Conservation (phyloP, 2,797 vertebrate genomes). For the Tinamus major region DNA sequence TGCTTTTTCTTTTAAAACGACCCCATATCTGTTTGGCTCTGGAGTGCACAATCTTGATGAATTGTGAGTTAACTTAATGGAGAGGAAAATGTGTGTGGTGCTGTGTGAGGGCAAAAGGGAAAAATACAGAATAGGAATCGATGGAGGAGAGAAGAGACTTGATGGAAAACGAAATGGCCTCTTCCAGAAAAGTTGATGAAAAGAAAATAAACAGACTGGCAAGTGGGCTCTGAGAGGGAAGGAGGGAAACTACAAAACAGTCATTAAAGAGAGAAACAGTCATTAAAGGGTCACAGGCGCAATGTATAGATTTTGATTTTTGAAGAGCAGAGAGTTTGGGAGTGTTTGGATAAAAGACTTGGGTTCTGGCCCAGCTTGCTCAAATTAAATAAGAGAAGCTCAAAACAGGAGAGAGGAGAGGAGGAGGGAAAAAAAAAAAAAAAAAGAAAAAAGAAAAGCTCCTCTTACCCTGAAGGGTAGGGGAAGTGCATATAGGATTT, state of each 20-base stretch:
- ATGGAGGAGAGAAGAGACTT: slow-evolving; percentile 43
- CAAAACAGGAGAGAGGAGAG: background rate
- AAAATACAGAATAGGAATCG: slow-evolving; percentile 63
- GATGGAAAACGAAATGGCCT: slow-evolving; percentile 62
- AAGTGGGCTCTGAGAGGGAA: background rate
- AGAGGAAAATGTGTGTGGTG: slow-evolving; percentile 66
- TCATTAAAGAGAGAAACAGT: background rate
- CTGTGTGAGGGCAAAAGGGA: slow-evolving; percentile 49
- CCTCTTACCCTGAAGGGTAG: background rate
- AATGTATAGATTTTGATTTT: background rate
- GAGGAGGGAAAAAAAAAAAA: no score
- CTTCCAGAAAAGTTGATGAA: slow-evolving; percentile 56
- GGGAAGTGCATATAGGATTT: background rate
- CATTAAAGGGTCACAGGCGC: background rate
- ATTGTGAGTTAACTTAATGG: slow-evolving; percentile 77
- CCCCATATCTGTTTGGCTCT: slow-evolving; percentile 70
- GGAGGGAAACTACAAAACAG: background rate
- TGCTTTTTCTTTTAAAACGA: slow-evolving; percentile 63
- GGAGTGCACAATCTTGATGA: slow-evolving; percentile 71
- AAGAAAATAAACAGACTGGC: slow-evolving; percentile 50
- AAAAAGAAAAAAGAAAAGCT: no score
- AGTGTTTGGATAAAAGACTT: background rate
- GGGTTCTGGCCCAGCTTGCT: background rate
- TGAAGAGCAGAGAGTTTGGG: background rate
- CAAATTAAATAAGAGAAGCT: background rate